Base-by-base conservation (phyloP, 2,888 invertebrate species). In the Caenorhabditis japonica region DNA sequence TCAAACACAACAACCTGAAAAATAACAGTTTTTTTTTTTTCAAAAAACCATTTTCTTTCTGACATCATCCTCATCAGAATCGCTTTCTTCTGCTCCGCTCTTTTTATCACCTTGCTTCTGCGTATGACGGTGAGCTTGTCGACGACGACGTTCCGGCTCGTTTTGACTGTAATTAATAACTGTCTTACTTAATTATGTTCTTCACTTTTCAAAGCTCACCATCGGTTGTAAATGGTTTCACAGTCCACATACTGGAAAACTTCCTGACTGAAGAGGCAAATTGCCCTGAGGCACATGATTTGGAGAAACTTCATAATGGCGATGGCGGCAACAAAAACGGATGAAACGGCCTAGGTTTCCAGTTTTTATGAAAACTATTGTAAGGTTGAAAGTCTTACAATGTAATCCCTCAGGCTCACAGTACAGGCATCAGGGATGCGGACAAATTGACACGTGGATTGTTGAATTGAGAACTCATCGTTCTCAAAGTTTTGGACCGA, bases 1-100 rank as follows among this genome's bases (percentile, higher is more conserved):
- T 74, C 74, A 46, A 74, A 74, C n/a, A 74, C 74, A 23, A 71
- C 62, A 27, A 61, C 41, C 69, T 69, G 60, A 21, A 69, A 59
- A 1, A 30, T 21, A 59, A 25, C 25, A 46, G 8, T 10, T 43
- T 43, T n/a, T 30, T 27, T 1, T 23, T 39, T 52, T 25, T 25
- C 4, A 53, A n/a, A n/a, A n/a, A n/a, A n/a, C n/a, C n/a, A n/a
- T n/a, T n/a, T n/a, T 46, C 13, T 33, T 23, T 25, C 25, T 38
- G 55, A 74, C 70, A 44, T 69, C 75, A 25, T 75, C 73, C 4
- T 73, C 75, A 13, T 70, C 75, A 19, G 47, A 44, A 5, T 70
- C 75, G 13, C 46, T 62, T 1, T 66, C 66, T 0, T 66, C 66
- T 1, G 39, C 43, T 15, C 25, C 46, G 12, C 0, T 7, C 19